Evolutionary conservation across 1,140 invertebrate species (phyloP).

Genomic region (Pollicipes pollicipes): DNA sequence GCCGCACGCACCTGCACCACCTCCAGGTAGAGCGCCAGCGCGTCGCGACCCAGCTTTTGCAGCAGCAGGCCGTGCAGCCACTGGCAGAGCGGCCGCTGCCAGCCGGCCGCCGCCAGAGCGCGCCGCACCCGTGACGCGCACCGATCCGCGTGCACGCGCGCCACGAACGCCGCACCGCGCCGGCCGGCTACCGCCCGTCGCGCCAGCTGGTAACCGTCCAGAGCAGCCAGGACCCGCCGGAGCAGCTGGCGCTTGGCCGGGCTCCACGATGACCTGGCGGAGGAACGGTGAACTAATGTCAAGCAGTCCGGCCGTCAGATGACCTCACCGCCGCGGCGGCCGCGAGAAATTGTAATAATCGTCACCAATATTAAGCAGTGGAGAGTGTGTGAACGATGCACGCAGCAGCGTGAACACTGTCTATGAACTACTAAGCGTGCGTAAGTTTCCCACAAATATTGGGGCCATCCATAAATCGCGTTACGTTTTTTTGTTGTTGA

Average conservation of each 20-base stretch:
- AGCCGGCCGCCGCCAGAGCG: conserved; percentile 41
- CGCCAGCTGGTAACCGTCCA: not conserved
- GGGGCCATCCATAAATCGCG: no score
- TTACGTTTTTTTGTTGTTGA: no score
- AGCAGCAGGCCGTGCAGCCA: conserved; percentile 60
- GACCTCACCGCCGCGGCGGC: no score
- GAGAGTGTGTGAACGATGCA: no score
- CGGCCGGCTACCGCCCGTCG: not conserved
- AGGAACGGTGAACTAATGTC: no score
- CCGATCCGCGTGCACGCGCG: conserved; percentile 12
- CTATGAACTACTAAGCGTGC: no score
- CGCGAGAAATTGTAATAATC: no score
- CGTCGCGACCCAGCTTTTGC: conserved; percentile 42
- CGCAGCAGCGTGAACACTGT: no score
- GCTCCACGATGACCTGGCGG: not conserved
- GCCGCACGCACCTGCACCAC: conserved; percentile 38
- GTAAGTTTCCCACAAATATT: no score
- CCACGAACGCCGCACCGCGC: not conserved
- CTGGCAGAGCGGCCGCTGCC: conserved; percentile 50
- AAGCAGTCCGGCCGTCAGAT: no score
- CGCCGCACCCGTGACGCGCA: conserved; percentile 23
- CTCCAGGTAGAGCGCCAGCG: conserved; percentile 57
- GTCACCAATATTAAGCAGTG: no score
- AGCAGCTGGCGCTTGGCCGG: not conserved
- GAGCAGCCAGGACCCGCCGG: not conserved